These are phyloP conservation scores for Epinotia ramella DNA, from an alignment of 2,888 invertebrate genomes.

Conservation along the genomic window DNA sequence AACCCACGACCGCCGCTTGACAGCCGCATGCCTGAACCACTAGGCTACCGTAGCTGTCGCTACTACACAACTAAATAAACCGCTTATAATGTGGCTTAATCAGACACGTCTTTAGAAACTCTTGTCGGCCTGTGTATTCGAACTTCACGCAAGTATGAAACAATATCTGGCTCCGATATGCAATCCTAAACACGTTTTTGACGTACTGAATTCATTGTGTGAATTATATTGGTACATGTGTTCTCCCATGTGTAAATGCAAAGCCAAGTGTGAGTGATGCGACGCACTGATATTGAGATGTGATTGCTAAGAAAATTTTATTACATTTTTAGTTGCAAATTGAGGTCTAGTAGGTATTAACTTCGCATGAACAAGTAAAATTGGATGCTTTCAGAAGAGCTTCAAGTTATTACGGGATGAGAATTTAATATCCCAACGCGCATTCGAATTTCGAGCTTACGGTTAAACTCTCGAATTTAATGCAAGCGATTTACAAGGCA, in stretches of 20 bases:
- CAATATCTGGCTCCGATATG: background rate
- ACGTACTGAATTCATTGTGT: background rate
- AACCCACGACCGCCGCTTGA: no score
- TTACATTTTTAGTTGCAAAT: background rate
- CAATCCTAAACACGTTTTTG: background rate
- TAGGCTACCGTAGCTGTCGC: no score
- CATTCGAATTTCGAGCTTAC: conserved; percentile 22
- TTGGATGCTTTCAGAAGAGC: conserved; percentile 6
- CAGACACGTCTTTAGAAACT: background rate
- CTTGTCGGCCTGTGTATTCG: no score
- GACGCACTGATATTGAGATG: background rate
- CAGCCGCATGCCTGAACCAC: no score
- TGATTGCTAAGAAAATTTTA: background rate
- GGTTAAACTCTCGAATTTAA: conserved; percentile 20
- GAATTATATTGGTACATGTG: background rate
- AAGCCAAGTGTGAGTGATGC: background rate
- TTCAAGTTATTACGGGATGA: conserved; percentile 15
- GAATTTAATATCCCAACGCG: conserved; percentile 17
- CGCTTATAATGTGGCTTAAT: no score
- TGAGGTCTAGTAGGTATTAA: background rate
- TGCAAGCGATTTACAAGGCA: conserved; percentile 20
- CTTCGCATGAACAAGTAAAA: conserved; percentile 14
- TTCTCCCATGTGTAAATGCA: background rate
- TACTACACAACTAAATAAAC: no score
- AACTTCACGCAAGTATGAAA: background rate